phyloP scores from a whole-genome alignment of 2,888 invertebrate genomes.

The Aelia acuminata region DNA sequence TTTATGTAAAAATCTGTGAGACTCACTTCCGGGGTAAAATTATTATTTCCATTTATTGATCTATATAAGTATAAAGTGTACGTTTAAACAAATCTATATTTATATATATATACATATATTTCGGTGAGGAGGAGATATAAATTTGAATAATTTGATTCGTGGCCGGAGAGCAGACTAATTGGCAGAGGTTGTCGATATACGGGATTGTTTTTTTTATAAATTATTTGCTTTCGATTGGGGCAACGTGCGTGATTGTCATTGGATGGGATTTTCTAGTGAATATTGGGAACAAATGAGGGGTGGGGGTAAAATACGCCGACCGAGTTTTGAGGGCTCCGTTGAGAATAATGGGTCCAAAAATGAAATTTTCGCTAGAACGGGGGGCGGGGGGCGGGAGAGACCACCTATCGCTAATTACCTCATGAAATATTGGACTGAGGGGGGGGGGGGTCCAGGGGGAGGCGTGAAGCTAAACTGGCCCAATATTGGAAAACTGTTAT shows the following conservation, averaged over 20 bases:
- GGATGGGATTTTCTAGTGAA: constrained; percentile 17
- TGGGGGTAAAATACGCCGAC: background rate
- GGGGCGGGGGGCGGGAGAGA: too few species aligned
- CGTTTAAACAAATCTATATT: too few species aligned
- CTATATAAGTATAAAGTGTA: too few species aligned
- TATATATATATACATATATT: background rate
- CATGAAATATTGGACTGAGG: background rate
- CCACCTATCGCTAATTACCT: constrained; percentile 41
- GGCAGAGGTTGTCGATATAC: background rate
- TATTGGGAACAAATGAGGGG: constrained; percentile 31
- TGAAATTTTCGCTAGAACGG: constrained; percentile 4
- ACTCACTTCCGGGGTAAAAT: too few species aligned
- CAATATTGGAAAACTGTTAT: constrained; percentile 33
- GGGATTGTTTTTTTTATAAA: constrained; percentile 15
- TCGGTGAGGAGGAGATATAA: background rate
- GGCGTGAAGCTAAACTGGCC: too few species aligned
- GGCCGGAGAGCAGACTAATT: background rate
- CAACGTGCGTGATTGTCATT: constrained; percentile 9
- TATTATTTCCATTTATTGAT: too few species aligned
- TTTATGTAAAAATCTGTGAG: too few species aligned
- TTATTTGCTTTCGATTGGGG: background rate
- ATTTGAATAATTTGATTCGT: background rate
- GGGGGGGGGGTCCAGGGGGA: too few species aligned
- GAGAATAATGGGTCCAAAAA: constrained; percentile 46
- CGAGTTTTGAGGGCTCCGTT: constrained; percentile 33